Evolutionary conservation across 2,113 vertebrate species (phyloP), one percentile per base, ranked within the genome.

Genomic region (Zingel zingel): DNA sequence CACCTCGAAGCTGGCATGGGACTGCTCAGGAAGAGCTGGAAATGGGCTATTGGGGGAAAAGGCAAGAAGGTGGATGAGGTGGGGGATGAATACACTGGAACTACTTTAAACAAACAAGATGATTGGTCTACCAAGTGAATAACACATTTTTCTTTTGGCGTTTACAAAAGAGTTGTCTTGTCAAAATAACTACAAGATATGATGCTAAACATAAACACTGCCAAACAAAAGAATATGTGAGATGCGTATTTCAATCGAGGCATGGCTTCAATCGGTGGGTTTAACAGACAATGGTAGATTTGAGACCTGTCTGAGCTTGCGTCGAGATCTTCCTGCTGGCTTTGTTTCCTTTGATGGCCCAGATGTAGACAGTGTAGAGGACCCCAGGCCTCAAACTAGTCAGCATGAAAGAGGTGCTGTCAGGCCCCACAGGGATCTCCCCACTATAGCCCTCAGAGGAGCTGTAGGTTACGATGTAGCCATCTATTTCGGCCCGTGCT

Each of bases 291-390:
- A 3, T 15, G 12, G 48, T 45, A 18, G 30, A 45, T 75, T 45
- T 77, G 10, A 61, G 53, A 96, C 95, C 96, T 95, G 95, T 96
- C 65, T 93, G 83, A 1, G 74, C 87, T 43, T 86, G 74, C 25
- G 86, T 90, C 10, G 86, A 84, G 18, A 80, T 93, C 76, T 91
- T 96, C 90, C 67, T 92, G 93, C 96, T 96, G 74, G 86, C 74
- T 67, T 86, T 92, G 67, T 39, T 74, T 62, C 94, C 94, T 71
- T 94, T 96, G 82, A 95, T 72, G 58, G 96, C 93, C 95, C 96
- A 96, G 68, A 96, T 63, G 4, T 92, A 18, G 8, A 96, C 87
- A 8, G 65, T 80, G 77, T 96, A 96, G 71, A 95, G 86, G 85
- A 93, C 69, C 0, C 95, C 96, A 0, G 96, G 95, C 71, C 81